These are phyloP conservation scores for Campoletis sonorensis DNA, from an alignment of 1,140 invertebrate genomes.

Conservation along the genomic window DNA sequence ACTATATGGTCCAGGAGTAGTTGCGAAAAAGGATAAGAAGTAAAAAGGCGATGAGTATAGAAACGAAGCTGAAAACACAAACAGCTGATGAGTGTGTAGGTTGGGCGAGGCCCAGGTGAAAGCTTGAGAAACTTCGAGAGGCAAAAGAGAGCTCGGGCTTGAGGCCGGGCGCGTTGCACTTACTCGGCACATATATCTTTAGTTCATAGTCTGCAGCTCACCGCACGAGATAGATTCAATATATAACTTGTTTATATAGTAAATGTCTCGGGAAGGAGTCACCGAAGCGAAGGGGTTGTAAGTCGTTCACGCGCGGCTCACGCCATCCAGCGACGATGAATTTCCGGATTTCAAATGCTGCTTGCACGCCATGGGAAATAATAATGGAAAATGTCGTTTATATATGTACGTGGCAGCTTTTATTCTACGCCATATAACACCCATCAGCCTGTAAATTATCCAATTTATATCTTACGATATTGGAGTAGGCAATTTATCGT, in stretches of 20 bases:
- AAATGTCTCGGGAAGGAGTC: background rate
- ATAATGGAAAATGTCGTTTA: slow-evolving; percentile 23
- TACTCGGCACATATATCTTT: background rate
- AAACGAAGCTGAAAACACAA: background rate
- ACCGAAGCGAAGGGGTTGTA: slow-evolving; percentile 35
- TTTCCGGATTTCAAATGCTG: slow-evolving; percentile 39
- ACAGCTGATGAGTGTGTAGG: slow-evolving; percentile 25
- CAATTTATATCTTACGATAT: slow-evolving; percentile 30
- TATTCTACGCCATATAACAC: background rate
- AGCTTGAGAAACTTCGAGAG: slow-evolving; percentile 66
- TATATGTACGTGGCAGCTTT: background rate
- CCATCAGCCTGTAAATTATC: slow-evolving; percentile 18
- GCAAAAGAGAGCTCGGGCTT: slow-evolving; percentile 40
- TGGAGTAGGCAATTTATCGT: slow-evolving; percentile 11
- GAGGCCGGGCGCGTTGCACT: slow-evolving; percentile 18
- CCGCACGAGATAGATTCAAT: background rate
- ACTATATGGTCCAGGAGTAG: slow-evolving; percentile 2
- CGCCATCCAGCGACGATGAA: background rate
- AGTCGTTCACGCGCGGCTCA: slow-evolving; percentile 28
- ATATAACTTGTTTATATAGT: background rate
- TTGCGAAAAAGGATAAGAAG: background rate
- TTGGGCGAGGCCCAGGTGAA: slow-evolving; percentile 65
- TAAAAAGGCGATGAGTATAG: slow-evolving; percentile 7
- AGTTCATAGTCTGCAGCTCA: slow-evolving; percentile 2
- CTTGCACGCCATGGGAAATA: slow-evolving; percentile 26